Evolutionary conservation across 37 sponge, comb jelly and placozoan species (phyloP), one percentile per base, ranked within the genome.

Genomic region (Chondrilla cf. caribensis): DNA sequence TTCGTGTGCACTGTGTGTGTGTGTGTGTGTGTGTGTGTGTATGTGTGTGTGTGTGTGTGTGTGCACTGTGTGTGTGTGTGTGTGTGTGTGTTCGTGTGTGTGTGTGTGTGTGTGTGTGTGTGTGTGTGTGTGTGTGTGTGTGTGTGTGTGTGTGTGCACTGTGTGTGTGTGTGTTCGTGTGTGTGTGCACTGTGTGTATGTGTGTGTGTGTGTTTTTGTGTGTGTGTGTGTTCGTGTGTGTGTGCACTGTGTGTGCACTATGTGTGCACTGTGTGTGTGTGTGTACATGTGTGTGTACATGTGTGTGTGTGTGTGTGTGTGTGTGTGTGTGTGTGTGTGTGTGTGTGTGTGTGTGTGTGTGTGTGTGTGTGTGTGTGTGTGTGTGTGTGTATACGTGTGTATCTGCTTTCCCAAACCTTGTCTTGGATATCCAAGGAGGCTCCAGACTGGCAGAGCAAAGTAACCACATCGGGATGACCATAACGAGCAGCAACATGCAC

Each of bases 401-500:
- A n/a, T 60, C 4, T 60, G 22, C 29, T 15, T 22, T 60, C 18
- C 29, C 36, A 25, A 37, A 93, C 93, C 60, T 95, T 89, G 58
- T 95, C 95, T 51, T 86, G 89, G 24, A 89, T 26, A 70, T 95
- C 85, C 33, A 91, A 67, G 7, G 86, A 33, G 14, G 90, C 90
- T 70, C 88, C 86, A 1, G 64, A 33, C 38, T 81, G 65, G 71
- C 87, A 84, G 19, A 95, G 84, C 39, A 55, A 72, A 7, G 81
- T 58, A 11, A 95, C 81, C 32, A 95, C 90, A 0, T 95, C 92
- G 18, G 87, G 83, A 21, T 95, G 88, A 26, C 89, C 95, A 82
- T 95, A 95, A 35, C 95, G 87, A 33, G 90, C 67, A 17, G 89
- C 80, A 11, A 95, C 95, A 82, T 95, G 95, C 0, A 89, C 77